Conservation (phyloP, 1,140 invertebrate species). For the Parapsyche elsis region DNA sequence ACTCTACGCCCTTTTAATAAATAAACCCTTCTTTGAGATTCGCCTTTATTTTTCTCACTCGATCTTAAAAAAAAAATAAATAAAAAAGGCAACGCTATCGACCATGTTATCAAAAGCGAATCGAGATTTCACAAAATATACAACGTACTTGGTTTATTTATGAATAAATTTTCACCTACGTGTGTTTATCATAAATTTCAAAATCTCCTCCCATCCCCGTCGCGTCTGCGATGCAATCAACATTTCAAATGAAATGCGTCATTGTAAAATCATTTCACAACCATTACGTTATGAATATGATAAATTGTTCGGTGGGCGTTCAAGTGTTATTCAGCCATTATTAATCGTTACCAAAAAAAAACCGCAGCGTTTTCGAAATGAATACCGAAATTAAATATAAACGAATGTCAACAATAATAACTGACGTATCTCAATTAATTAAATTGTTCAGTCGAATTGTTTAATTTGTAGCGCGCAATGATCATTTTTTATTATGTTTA, state of each 20-base stretch:
- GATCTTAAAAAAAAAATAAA: too few relatives aligned
- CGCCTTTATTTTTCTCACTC: too few relatives aligned
- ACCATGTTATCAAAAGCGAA: too few relatives aligned
- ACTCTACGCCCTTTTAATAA: not conserved
- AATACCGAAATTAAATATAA: not conserved
- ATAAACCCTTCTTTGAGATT: too few relatives aligned
- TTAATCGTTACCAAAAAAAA: not conserved
- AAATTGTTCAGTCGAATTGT: too few relatives aligned
- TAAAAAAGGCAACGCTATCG: too few relatives aligned
- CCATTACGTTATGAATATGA: not conserved
- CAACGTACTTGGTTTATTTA: not conserved
- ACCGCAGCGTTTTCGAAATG: not conserved
- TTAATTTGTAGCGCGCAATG: not conserved
- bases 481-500: not conserved
- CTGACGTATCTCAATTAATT: not conserved
- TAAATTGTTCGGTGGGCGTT: slow-evolving; percentile 14
- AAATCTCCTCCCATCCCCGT: not conserved
- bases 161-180: slow-evolving; percentile 13
- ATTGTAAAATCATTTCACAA: slow-evolving; percentile 18
- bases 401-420: not conserved
- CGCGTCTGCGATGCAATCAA: not conserved
- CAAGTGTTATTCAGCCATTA: not conserved
- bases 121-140: too few relatives aligned
- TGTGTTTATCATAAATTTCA: not conserved
- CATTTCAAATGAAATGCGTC: slow-evolving; percentile 18